Conservation (phyloP, 1,140 invertebrate species). For the Teleopsis dalmanni region DNA sequence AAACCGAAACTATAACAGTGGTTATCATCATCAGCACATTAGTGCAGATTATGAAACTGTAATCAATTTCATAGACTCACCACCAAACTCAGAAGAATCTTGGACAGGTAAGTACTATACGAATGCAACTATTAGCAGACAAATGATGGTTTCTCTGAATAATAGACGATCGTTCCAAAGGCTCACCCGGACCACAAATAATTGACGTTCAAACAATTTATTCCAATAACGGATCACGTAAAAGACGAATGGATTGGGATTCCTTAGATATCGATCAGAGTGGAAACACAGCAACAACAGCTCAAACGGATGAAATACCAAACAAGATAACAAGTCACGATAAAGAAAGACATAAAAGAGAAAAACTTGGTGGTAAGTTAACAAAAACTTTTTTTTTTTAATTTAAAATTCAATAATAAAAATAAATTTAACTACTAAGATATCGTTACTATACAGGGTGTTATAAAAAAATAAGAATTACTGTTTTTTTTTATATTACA, state of each 20-base stretch:
- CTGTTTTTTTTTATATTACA: too few species aligned
- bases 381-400: background rate
- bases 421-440: too few species aligned
- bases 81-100: conserved; percentile 42
- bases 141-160: too few species aligned
- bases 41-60: conserved; percentile 41
- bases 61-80: conserved; percentile 43
- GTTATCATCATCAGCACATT: conserved; percentile 42
- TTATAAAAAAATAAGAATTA: too few species aligned
- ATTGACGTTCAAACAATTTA: conserved; percentile 43
- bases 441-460: too few species aligned
- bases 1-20: conserved; percentile 39
- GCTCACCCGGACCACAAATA: conserved; percentile 39
- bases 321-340: conserved; percentile 30
- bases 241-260: conserved; percentile 46
- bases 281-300: conserved; percentile 31
- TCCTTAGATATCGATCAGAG: conserved; percentile 41
- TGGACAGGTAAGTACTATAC: conserved; percentile 43
- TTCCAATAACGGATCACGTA: conserved; percentile 36
- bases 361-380: conserved; percentile 16
- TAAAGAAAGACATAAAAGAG: conserved; percentile 39
- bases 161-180: conserved; percentile 37
- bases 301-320: conserved; percentile 28
- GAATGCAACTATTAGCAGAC: background rate
- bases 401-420: background rate